Conservation (phyloP, 2,797 vertebrate species). For the Lacerta agilis region DNA sequence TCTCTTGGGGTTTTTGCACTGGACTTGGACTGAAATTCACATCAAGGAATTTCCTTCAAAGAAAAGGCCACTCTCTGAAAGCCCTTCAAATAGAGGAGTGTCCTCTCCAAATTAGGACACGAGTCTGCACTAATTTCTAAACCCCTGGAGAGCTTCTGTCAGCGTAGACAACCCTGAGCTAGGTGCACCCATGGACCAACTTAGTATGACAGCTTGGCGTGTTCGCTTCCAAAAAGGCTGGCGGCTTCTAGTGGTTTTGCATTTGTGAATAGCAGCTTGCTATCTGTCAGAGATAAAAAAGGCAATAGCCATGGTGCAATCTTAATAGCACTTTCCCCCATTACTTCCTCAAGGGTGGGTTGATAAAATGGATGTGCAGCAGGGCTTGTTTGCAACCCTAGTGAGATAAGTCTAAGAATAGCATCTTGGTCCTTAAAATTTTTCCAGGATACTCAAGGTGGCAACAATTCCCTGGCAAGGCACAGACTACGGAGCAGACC, state of each 20-base stretch:
- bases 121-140: too few relatives aligned
- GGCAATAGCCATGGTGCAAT: not conserved
- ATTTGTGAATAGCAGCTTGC: not conserved
- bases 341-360: not conserved
- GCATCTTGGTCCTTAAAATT: not conserved
- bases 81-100: too few relatives aligned
- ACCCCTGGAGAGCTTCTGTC: too few relatives aligned
- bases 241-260: not conserved
- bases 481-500: not conserved
- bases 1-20: too few relatives aligned
- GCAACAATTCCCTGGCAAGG: not conserved
- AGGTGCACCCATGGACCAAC: too few relatives aligned
- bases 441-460: not conserved
- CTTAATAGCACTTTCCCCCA: not conserved
- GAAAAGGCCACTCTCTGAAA: too few relatives aligned
- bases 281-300: not conserved
- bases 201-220: too few relatives aligned
- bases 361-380: not conserved
- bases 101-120: too few relatives aligned
- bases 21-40: too few relatives aligned
- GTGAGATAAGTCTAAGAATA: constrained; percentile 12
- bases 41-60: too few relatives aligned
- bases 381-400: not conserved
- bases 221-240: not conserved
- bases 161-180: too few relatives aligned